These are phyloP conservation scores for Lepus americanus DNA, from an alignment of 2,113 vertebrate species.

Conservation along the genomic window DNA sequence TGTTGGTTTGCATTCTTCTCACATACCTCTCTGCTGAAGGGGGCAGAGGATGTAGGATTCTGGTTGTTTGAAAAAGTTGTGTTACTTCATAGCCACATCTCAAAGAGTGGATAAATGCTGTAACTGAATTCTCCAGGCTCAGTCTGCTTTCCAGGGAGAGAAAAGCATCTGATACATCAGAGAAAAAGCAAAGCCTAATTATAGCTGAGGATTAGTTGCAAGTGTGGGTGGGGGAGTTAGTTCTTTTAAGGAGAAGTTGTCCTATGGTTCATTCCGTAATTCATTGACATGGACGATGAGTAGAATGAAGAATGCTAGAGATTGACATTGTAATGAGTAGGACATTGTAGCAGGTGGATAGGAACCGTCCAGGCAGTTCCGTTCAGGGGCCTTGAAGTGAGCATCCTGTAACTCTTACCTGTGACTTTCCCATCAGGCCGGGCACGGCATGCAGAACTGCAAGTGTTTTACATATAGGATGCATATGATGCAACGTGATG, in stretches of 20 bases:
- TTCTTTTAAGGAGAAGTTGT: not conserved
- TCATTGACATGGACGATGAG: not conserved
- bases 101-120: not conserved
- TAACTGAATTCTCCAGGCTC: not conserved
- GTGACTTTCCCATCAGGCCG: not conserved
- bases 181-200: not conserved
- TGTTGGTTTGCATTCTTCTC: not conserved
- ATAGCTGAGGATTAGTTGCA: too few species aligned
- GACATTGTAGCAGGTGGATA: not conserved
- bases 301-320: not conserved
- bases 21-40: rapidly evolving
- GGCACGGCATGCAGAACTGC: not conserved
- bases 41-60: not conserved
- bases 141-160: not conserved
- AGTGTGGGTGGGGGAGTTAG: not conserved
- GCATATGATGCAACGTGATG: not conserved
- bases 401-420: rapidly evolving
- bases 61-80: not conserved
- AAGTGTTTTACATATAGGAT: not conserved
- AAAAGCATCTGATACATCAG: not conserved
- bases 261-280: not conserved
- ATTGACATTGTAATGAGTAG: not conserved
- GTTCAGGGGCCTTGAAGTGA: not conserved
- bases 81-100: not conserved
- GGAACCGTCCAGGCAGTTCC: not conserved